Evolutionary conservation across 2,113 vertebrate genomes (phyloP).

Genomic region (Pithys albifrons): DNA sequence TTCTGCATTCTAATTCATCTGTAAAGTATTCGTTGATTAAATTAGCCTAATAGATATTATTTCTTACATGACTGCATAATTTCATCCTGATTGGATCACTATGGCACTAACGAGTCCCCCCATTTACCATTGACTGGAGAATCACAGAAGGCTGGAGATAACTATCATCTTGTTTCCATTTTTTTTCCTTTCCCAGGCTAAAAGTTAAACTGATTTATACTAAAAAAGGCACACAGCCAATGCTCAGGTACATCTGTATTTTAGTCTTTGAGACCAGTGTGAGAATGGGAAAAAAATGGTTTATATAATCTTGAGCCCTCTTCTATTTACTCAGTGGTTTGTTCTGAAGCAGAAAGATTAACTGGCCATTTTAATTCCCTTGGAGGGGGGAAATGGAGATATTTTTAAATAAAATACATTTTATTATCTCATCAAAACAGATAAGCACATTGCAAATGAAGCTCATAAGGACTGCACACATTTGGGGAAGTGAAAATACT

Average conservation of each 20-base stretch:
- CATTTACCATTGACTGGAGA: slow-evolving; percentile 88
- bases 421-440: slow-evolving; percentile 62
- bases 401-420: slow-evolving; percentile 62
- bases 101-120: slow-evolving; percentile 82
- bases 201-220: slow-evolving; percentile 80
- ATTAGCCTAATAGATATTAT: slow-evolving; percentile 98
- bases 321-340: slow-evolving; percentile 48
- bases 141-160: slow-evolving; percentile 76
- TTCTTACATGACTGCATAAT: slow-evolving; percentile 92
- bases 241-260: slow-evolving; percentile 48
- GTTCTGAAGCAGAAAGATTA: slow-evolving; percentile 46
- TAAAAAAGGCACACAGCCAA: slow-evolving; percentile 32
- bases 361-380: slow-evolving; percentile 24
- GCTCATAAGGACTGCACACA: slow-evolving; percentile 4
- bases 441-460: slow-evolving; percentile 42
- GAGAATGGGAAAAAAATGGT: slow-evolving; percentile 18
- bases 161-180: slow-evolving; percentile 68
- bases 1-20: slow-evolving; percentile 93
- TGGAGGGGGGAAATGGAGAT: neutral
- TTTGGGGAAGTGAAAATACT: slow-evolving; percentile 16
- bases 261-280: neutral
- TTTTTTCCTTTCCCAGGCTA: slow-evolving; percentile 59
- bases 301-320: slow-evolving; percentile 8
- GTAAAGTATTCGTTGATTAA: slow-evolving; percentile 95
- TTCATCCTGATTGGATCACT: slow-evolving; percentile 79